These are phyloP conservation scores for Drosophila diplacantha DNA, from an alignment of 2,888 invertebrate genomes.

Conservation along the genomic window DNA sequence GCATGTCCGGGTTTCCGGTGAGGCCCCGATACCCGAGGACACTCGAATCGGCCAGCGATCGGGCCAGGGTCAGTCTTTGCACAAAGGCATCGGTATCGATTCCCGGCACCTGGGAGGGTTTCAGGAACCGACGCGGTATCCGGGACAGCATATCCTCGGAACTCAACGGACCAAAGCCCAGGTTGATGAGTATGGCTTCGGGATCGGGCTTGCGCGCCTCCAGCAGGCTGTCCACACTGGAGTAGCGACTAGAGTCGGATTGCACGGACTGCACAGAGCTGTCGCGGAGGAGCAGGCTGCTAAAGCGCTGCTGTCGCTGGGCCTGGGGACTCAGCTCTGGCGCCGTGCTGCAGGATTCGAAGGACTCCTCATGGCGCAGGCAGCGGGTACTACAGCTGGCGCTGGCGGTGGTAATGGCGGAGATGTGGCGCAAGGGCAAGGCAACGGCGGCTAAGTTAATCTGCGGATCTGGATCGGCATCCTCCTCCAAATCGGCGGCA, in stretches of 20 bases:
- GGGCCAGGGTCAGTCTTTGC: slow-evolving; percentile 85
- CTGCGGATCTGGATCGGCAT: slow-evolving; percentile 45
- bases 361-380: slow-evolving; percentile 55
- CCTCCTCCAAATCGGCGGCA: slow-evolving; percentile 70
- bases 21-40: slow-evolving; percentile 87
- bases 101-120: slow-evolving; percentile 87
- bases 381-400: slow-evolving; percentile 25
- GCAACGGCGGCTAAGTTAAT: not conserved
- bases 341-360: slow-evolving; percentile 58
- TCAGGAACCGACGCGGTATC: slow-evolving; percentile 88
- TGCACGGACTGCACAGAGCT: slow-evolving; percentile 76
- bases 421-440: slow-evolving; percentile 38
- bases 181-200: slow-evolving; percentile 89
- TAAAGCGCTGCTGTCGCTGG: slow-evolving; percentile 61
- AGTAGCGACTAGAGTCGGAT: slow-evolving; percentile 82
- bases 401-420: slow-evolving; percentile 1
- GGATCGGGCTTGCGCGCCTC: slow-evolving; percentile 92
- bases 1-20: slow-evolving; percentile 87
- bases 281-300: slow-evolving; percentile 69
- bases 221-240: slow-evolving; percentile 88
- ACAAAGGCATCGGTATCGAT: slow-evolving; percentile 87
- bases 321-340: slow-evolving; percentile 60
- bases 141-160: slow-evolving; percentile 85
- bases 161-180: slow-evolving; percentile 87
- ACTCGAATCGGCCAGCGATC: slow-evolving; percentile 85